These are phyloP conservation scores for Notothenia coriiceps DNA, from an alignment of 2,113 vertebrate genomes.

Conservation along the genomic window DNA sequence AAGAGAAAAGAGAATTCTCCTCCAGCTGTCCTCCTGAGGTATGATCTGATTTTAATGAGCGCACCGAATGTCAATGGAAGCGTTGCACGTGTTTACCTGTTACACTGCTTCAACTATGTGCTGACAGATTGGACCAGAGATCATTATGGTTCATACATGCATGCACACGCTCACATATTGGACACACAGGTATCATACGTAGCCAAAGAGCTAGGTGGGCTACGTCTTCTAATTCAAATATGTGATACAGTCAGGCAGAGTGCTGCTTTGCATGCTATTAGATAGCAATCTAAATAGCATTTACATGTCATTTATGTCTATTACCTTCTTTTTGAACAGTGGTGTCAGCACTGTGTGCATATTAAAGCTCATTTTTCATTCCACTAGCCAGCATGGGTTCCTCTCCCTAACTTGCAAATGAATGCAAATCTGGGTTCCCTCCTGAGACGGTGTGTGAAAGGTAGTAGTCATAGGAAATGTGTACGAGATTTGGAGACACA, in stretches of 20 bases:
- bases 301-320: constrained; percentile 79
- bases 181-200: constrained; percentile 30
- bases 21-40: constrained; percentile 47
- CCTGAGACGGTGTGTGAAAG: constrained; percentile 60
- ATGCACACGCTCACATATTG: not conserved
- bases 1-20: constrained; percentile 37
- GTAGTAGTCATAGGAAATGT: constrained; percentile 48
- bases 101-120: constrained; percentile 37
- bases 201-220: constrained; percentile 37
- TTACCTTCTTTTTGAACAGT: constrained; percentile 65
- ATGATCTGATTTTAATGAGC: constrained; percentile 75
- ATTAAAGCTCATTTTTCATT: constrained; percentile 72
- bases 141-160: constrained; percentile 35
- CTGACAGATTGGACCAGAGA: constrained; percentile 52
- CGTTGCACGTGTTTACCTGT: constrained; percentile 54
- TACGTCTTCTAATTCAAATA: constrained; percentile 63
- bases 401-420: constrained; percentile 70
- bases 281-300: constrained; percentile 80
- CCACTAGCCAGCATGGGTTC: constrained; percentile 65
- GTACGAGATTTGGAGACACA: constrained; percentile 30
- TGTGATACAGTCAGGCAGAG: constrained; percentile 66
- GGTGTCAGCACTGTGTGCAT: constrained; percentile 59
- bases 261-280: constrained; percentile 72
- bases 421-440: constrained; percentile 72
- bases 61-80: constrained; percentile 68